Conservation (phyloP, 2,113 vertebrate species). For the Saimiri boliviensis region DNA sequence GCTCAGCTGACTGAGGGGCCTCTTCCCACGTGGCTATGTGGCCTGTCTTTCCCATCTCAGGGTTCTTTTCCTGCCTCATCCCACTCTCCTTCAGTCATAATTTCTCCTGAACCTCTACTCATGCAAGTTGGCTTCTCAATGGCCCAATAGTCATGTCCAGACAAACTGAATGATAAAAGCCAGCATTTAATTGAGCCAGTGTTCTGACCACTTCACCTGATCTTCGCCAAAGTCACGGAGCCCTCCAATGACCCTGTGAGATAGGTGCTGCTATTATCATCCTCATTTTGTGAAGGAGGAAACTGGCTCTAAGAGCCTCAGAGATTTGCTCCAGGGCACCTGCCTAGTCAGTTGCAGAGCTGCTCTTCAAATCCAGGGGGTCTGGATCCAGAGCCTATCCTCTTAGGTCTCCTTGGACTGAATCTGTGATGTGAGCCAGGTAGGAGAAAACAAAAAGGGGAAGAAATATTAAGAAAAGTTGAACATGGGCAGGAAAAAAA, state of each 20-base stretch:
- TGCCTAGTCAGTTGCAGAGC: background rate
- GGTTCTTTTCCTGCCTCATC: background rate
- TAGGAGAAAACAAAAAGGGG: background rate
- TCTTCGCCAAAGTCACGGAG: background rate
- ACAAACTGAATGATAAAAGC: background rate
- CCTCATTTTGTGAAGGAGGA: background rate
- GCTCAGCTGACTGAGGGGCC: no score
- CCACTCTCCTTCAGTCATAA: background rate
- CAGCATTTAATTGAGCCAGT: background rate
- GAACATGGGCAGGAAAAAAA: background rate
- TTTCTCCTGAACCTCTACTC: background rate
- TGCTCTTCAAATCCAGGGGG: background rate
- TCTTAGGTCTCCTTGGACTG: background rate
- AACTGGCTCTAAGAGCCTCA: background rate
- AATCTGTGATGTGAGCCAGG: background rate
- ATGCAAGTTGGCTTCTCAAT: background rate
- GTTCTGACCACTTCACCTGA: background rate
- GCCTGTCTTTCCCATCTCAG: background rate
- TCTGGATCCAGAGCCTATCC: background rate
- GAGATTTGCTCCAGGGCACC: background rate
- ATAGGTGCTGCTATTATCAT: background rate
- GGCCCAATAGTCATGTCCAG: background rate
- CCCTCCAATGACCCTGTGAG: background rate
- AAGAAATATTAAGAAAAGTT: background rate
- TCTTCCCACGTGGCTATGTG: background rate